Base-by-base conservation (phyloP, 2,888 invertebrate species). In the Resseliella maxima region DNA sequence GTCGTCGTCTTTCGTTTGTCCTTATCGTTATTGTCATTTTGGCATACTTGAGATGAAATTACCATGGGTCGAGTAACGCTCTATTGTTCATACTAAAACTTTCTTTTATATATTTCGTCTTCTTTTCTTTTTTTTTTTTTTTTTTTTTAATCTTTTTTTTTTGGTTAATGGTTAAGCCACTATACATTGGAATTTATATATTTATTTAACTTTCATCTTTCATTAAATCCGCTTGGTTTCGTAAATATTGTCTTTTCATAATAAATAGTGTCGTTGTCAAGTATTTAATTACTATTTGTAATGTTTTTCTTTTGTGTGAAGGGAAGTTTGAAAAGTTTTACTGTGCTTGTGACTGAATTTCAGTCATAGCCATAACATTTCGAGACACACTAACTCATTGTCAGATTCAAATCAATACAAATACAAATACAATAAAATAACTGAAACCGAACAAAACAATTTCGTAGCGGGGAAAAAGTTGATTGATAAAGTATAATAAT, bases 271-370 rank as follows among this genome's bases (percentile, higher is more conserved):
- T 21, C 50, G 5, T 50, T 50, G 10, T 3, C 50, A 18, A 2
- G 50, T 50, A 12, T 59, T 59, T 59, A 59, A 59, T 59, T 59
- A 59, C 59, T 59, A 24, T 59, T 59, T 59, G 24, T 3, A n/a
- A 59, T 59, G 41, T 50, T 10, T 18, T 50, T 18, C 18, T 59
- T n/a, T 2, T 59, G 59, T 24, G 27, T 27, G 3, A 24, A 24
- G 24, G 59, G 27, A 59, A 59, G 59, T 59, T 59, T 59, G 8
- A 41, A 18, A 50, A 50, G 50, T 50, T 50, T 50, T 41, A 12
- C 41, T 5, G 12, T 8, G 12, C 5, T 41, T 41, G 5, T 41
- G n/a, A n/a, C n/a, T n/a, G n/a, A n/a, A n/a, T n/a, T n/a, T n/a
- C n/a, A n/a, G n/a, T n/a, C n/a, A n/a, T n/a, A n/a, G n/a, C n/a